Base-by-base conservation (phyloP, 2,113 vertebrate genomes). In the Galemys pyrenaicus region DNA sequence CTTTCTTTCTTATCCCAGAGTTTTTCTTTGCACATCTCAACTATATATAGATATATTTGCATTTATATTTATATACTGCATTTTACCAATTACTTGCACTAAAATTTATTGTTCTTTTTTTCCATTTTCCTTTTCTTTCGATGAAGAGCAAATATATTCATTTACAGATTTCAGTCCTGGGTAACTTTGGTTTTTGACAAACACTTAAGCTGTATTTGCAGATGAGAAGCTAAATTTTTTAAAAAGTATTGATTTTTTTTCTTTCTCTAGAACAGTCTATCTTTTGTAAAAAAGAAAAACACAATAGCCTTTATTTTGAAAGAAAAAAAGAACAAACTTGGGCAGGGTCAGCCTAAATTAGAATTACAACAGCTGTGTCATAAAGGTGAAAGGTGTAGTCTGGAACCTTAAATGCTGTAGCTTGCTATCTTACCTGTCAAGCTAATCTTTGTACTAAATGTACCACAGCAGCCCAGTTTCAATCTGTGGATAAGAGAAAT, bases 161-260 rank as follows among this genome's bases (percentile, higher is more conserved):
- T 92, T 93, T 26, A 64, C 62, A 35, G 78, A 95, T 73, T 68
- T 89, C 9, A 89, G 10, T 49, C 9, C 2, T 60, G 51, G 2
- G 9, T 20, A 26, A 89, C 86, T 73, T 74, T 35, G 1, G 22
- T 74, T 95, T 28, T 73, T 79, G 24, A 74, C 7, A 83, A n/a
- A 51, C 32, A 46, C 9, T 51, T 68, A 68, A 92, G 82, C 60
- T 67, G 51, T 73, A 78, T 89, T 89, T 83, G 4, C 35, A 83
- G 56, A 44, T 79, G 85, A 49, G 91, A 91, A 78, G 35, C 39
- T 86, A 22, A 92, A 75, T 73, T 26, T 89, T 73, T 26, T 89
- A 78, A 30, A 64, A 26, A 91, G 44, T 44, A 78, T 62, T 65
- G 20, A 1, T 15, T 89, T 89, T 92, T 89, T 82, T 84, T 79